Base-by-base conservation (phyloP, 2,888 invertebrate species). In the Polietes domitor region DNA sequence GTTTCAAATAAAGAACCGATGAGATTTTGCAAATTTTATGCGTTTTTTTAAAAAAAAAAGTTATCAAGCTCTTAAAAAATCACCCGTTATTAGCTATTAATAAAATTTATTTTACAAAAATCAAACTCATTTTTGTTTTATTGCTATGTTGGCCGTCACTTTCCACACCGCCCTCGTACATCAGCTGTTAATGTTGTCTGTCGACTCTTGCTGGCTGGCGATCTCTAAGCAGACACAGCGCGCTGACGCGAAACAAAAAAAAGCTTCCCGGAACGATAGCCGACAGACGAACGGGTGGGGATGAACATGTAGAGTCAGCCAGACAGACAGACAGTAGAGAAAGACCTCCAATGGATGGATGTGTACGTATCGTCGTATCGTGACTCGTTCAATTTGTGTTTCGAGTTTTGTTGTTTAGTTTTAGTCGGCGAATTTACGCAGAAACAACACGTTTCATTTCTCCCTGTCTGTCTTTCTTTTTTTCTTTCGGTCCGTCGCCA, bases 351-450 rank as follows among this genome's bases (percentile, higher is more conserved):
- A 68, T 41, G 15, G 21, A 37, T 65, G 43, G 15, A 6, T 68
- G 26, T 28, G 43, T 43, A 3, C 43, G 41, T 47, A 43, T 68
- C 28, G 12, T 53, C 71, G 28, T 28, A 12, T 28, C 28, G 61
- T 61, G 53, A n/a, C 74, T 50, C 58, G 58, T 58, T 26, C 72
- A 19, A 73, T 37, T 55, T 50, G n/a, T 15, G 19, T 73, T 65
- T 24, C 41, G 2, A 12, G 9, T 58, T 58, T 61, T 50, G 28
- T 55, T 28, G 68, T 47, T 80, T 68, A 77, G 81, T 87, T 88
- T 88, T 86, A 87, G 88, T 88, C 87, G 85, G 85, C 80, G 85
- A 86, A 83, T 87, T 80, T 84, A 83, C 82, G 86, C 87, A 85
- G 71, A 82, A 83, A 86, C 87, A 86, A 70, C 87, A 55, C 55